Evolutionary conservation across 2,113 vertebrate species (phyloP).

Genomic region (Melanostigma gelatinosum): DNA sequence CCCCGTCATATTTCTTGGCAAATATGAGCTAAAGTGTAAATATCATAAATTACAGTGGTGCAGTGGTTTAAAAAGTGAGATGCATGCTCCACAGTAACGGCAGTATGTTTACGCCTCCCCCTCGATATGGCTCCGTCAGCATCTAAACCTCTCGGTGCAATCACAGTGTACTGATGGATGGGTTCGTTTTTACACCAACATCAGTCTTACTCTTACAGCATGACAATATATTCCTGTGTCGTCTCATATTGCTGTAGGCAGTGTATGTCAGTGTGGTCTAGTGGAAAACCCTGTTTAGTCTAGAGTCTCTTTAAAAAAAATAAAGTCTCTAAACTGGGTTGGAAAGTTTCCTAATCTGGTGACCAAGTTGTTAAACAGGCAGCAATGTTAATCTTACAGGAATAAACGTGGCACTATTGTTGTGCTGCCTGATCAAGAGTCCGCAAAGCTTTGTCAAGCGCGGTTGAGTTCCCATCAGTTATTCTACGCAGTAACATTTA

Average conservation of each 20-base stretch:
- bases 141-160: background rate
- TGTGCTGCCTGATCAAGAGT: conserved; percentile 6
- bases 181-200: background rate
- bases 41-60: background rate
- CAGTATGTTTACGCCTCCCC: background rate
- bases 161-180: background rate
- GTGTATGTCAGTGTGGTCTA: background rate
- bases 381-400: conserved; percentile 2
- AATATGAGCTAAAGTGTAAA: background rate
- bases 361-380: background rate
- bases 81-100: background rate
- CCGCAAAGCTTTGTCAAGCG: background rate
- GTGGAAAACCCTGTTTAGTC: background rate
- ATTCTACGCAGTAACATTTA: background rate
- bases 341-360: conserved; percentile 13
- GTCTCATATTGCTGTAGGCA: background rate
- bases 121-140: background rate
- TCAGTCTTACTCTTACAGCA: background rate
- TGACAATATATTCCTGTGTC: background rate
- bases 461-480: background rate
- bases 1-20: background rate
- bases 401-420: conserved; percentile 14
- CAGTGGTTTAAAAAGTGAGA: background rate
- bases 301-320: background rate
- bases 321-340: background rate